phyloP scores from a whole-genome alignment of 2,888 invertebrate genomes.

The Celastrina argiolus region DNA sequence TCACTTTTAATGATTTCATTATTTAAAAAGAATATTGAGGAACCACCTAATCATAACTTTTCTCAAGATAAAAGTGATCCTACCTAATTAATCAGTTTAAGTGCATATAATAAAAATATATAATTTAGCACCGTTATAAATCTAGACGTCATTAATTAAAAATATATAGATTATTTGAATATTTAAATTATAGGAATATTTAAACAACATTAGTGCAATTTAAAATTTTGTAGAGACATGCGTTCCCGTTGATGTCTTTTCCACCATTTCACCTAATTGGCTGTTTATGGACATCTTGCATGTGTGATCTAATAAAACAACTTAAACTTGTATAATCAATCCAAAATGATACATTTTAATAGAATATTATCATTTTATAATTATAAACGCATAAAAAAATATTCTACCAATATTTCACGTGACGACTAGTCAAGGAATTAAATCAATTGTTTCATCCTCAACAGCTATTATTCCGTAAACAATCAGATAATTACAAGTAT shows the following conservation, averaged over 20 bases:
- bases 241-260: conserved; percentile 14
- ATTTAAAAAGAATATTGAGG: no score
- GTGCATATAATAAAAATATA: not conserved
- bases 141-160: not conserved
- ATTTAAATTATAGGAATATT: not conserved
- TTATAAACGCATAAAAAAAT: no score
- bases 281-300: not conserved
- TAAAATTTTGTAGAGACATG: conserved; percentile 2
- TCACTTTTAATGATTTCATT: not conserved
- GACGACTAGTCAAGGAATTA: not conserved
- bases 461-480: not conserved
- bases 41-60: not conserved
- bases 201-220: not conserved
- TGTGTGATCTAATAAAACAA: no score
- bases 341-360: no score
- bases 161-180: no score
- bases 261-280: not conserved
- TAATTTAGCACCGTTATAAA: not conserved
- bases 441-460: not conserved
- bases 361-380: no score
- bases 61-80: not conserved
- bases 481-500: not conserved
- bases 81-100: not conserved
- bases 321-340: no score
- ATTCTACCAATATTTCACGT: not conserved